These are phyloP conservation scores for Mylabris sibirica DNA, from an alignment of 2,888 invertebrate species.

Conservation along the genomic window DNA sequence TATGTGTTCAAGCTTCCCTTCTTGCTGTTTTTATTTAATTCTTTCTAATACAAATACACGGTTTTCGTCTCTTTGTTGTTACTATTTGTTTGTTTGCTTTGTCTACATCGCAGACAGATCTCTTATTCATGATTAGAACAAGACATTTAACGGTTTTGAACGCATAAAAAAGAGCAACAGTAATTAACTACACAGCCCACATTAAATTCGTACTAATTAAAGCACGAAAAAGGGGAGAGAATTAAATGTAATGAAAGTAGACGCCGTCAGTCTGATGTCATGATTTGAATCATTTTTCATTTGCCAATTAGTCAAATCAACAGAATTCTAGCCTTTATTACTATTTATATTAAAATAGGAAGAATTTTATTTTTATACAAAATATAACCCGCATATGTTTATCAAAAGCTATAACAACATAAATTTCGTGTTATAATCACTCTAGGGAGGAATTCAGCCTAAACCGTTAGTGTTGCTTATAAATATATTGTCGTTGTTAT, in stretches of 20 bases:
- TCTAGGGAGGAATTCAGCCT: background rate
- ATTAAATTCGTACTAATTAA: slow-evolving; percentile 6
- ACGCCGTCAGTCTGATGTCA: background rate
- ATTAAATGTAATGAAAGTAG: background rate
- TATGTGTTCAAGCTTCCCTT: slow-evolving; percentile 10
- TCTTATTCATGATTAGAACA: slow-evolving; percentile 7
- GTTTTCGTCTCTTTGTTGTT: slow-evolving; percentile 4
- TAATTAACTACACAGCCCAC: slow-evolving; percentile 1
- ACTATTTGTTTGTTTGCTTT: background rate
- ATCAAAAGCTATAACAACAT: background rate
- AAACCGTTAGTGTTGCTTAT: background rate
- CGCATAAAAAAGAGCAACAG: slow-evolving; percentile 4
- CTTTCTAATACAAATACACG: slow-evolving; percentile 25
- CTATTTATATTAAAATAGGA: slow-evolving; percentile 29
- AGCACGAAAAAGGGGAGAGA: background rate
- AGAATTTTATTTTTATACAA: slow-evolving; percentile 24
- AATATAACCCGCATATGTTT: slow-evolving; percentile 22
- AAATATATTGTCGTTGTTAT: background rate
- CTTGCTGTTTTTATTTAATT: slow-evolving; percentile 36
- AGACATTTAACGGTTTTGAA: slow-evolving; percentile 5
- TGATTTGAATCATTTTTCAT: background rate
- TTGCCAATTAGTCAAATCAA: background rate
- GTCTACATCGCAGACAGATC: background rate
- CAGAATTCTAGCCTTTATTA: too few relatives aligned
- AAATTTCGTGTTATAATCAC: slow-evolving; percentile 2